Evolutionary conservation across 2,797 vertebrate species (phyloP).

Genomic region (Crocodylus rhombifer): DNA sequence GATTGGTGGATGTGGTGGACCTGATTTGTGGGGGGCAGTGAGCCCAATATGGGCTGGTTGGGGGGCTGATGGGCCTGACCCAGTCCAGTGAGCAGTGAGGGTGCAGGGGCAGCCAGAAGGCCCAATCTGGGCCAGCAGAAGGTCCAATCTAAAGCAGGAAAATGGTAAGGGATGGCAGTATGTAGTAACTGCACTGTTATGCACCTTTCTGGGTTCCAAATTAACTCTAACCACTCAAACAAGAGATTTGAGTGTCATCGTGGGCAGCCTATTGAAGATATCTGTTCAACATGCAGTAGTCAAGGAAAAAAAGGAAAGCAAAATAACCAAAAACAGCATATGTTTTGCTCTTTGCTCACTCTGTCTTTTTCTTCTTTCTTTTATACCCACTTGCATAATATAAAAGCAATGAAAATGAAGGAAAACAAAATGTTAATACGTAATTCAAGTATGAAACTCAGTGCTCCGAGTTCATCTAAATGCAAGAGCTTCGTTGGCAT

Average conservation of each 20-base stretch:
- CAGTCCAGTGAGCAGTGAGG: too few species aligned
- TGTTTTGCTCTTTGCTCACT: not conserved
- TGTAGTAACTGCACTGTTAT: too few species aligned
- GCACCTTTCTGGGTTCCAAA: not conserved
- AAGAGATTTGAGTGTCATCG: not conserved
- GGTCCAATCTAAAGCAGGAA: too few species aligned
- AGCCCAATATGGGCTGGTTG: too few species aligned
- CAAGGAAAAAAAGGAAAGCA: not conserved
- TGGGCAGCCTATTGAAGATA: not conserved
- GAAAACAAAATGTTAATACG: not conserved
- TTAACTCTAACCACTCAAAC: not conserved
- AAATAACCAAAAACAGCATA: not conserved
- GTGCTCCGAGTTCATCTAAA: not conserved
- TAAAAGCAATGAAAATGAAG: not conserved
- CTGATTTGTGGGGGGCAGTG: too few species aligned
- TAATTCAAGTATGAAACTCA: not conserved
- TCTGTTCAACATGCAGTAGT: not conserved
- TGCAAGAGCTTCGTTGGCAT: not conserved
- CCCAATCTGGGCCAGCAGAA: too few species aligned
- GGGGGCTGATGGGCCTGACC: too few species aligned
- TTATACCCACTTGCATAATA: not conserved
- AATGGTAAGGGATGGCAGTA: too few species aligned
- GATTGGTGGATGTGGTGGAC: too few species aligned
- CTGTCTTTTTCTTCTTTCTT: not conserved
- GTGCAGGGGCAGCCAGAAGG: too few species aligned